Conservation (phyloP, 2,113 vertebrate species). For the Corydoras maculifer region DNA sequence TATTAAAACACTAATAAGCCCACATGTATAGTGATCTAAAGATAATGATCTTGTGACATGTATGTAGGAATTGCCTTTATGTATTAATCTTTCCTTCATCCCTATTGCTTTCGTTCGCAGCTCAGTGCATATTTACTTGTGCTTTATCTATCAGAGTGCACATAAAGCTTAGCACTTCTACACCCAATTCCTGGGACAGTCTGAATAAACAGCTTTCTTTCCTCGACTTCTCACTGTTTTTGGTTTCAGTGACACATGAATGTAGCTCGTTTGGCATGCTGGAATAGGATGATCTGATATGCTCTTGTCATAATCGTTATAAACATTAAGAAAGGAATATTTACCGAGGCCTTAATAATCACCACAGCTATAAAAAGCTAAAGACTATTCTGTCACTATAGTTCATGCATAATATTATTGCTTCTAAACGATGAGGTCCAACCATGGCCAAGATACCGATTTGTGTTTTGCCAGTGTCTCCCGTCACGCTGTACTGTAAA, state of each 20-base stretch:
- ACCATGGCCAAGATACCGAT: not conserved
- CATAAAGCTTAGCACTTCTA: not conserved
- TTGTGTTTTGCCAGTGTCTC: too few species aligned
- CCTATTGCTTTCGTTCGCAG: slow-evolving; percentile 45
- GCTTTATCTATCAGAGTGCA: slow-evolving; percentile 22
- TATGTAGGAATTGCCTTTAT: not conserved
- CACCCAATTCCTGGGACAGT: not conserved
- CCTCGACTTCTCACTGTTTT: slow-evolving; percentile 20
- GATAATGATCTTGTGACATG: not conserved
- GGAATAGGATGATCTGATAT: not conserved
- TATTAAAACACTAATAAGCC: slow-evolving; percentile 47
- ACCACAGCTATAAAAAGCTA: slow-evolving; percentile 32
- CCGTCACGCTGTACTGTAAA: too few species aligned
- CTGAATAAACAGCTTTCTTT: not conserved
- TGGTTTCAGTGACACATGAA: slow-evolving; percentile 23
- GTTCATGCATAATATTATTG: slow-evolving; percentile 91
- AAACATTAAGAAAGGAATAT: not conserved
- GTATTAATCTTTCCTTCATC: slow-evolving; percentile 1
- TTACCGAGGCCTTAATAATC: not conserved
- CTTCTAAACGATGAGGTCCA: slow-evolving; percentile 70
- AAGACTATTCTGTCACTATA: slow-evolving; percentile 59
- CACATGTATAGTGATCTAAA: not conserved
- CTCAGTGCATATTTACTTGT: slow-evolving; percentile 32
- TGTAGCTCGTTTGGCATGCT: slow-evolving; percentile 25
- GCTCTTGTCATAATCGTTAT: not conserved